Conservation (phyloP, 1,140 invertebrate species). For the Planococcus citri region DNA sequence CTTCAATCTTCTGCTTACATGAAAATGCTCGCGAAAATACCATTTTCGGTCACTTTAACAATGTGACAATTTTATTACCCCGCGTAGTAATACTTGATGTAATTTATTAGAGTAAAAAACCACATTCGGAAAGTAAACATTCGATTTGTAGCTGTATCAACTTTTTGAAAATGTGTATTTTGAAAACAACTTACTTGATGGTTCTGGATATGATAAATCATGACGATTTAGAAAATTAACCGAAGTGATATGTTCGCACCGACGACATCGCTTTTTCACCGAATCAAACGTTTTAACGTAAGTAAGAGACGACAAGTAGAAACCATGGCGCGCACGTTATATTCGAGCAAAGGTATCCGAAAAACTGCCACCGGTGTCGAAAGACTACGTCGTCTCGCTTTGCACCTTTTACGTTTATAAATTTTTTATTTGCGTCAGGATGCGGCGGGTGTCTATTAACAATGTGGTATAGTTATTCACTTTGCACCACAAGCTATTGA, state of each 20-base stretch:
- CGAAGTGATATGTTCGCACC: background rate
- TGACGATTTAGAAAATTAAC: no score
- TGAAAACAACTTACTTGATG: no score
- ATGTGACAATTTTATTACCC: no score
- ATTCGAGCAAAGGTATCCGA: background rate
- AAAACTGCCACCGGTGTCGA: constrained; percentile 5
- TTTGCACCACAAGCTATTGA: background rate
- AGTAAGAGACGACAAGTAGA: background rate
- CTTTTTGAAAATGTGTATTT: no score
- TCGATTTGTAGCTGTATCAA: no score
- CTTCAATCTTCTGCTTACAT: no score
- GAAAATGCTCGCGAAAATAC: no score
- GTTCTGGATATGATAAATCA: no score
- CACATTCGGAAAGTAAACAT: no score
- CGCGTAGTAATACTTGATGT: no score
- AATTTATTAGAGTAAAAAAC: no score
- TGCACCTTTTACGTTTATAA: background rate
- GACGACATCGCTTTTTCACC: background rate
- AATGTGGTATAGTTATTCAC: background rate
- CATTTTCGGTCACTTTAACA: no score
- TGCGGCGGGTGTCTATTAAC: background rate
- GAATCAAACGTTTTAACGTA: background rate
- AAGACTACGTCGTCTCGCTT: background rate
- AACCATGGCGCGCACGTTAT: background rate
- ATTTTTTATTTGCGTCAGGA: background rate